Conservation (phyloP, 2,113 vertebrate genomes). For the Oryctolagus cuniculus region mOryCun1.1 NC_091441.1:53094001-53094500, state of each 20-base stretch:
- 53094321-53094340: not conserved
- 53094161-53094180: not conserved
- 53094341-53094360: not conserved
- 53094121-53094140: not conserved
- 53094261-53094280: not conserved
- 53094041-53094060: not conserved
- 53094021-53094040: slow-evolving; percentile 46
- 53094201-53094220: not conserved
- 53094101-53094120: slow-evolving; percentile 7
- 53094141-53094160: not conserved
- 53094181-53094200: slow-evolving; percentile 12
- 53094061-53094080: not conserved
- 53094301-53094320: not conserved
- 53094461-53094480: not conserved
- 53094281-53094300: not conserved
- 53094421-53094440: not conserved
- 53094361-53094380: not conserved
- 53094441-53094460: not conserved
- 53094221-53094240: not conserved
- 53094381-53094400: not conserved
- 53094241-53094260: not conserved
- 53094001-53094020: slow-evolving; percentile 40
- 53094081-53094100: not conserved
- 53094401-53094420: not conserved
- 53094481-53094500: not conserved